Base-by-base conservation (phyloP, 2,888 invertebrate genomes). In the Pediacus dermestoides region DNA sequence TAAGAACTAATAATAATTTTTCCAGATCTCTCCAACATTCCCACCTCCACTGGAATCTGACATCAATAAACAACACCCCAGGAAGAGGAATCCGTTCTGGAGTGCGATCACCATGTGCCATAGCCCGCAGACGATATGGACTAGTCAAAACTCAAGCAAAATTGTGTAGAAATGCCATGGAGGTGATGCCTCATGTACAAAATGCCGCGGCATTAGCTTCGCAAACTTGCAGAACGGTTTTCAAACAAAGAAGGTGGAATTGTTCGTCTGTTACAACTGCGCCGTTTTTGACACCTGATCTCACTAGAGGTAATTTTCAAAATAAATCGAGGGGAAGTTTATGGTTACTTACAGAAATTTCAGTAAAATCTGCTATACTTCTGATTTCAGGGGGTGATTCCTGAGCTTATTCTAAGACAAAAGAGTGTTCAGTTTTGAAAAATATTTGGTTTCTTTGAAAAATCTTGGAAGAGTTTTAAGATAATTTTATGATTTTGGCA, bases 161-260 rank as follows among this genome's bases (percentile, higher is more conserved):
- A 53, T 74, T 78, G 48, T 82, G 82, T 65, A 74, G 80, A 39
- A 73, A 76, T n/a, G 75, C 78, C 50, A 76, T 79, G 43, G 77
- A 80, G 44, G 75, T 79, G 50, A 87, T 90, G 86, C 77, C 81
- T 33, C 81, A 82, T 58, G 77, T 89, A 42, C 81, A 82, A n/a
- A 75, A 77, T 33, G 88, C 89, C 1, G 84, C 88, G 2, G 72
- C 74, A 22, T 71, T 81, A 39, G 78, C 87, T 3, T 74, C 80
- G 33, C 70, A 76, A 44, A 80, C 83, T 31, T 90, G 89, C 67
- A 81, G 82, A 64, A 70, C 74, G 46, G 75, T 82, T 13, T 86
- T 88, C 68, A 73, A 74, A 14, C 78, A 84, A 55, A 75, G 85
- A 45, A 72, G 88, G 40, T 90, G 89, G 89, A 89, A 90, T 70